These are phyloP conservation scores for Zosterops pallidus DNA, from an alignment of 2,113 vertebrate species.

Conservation along the genomic window DNA sequence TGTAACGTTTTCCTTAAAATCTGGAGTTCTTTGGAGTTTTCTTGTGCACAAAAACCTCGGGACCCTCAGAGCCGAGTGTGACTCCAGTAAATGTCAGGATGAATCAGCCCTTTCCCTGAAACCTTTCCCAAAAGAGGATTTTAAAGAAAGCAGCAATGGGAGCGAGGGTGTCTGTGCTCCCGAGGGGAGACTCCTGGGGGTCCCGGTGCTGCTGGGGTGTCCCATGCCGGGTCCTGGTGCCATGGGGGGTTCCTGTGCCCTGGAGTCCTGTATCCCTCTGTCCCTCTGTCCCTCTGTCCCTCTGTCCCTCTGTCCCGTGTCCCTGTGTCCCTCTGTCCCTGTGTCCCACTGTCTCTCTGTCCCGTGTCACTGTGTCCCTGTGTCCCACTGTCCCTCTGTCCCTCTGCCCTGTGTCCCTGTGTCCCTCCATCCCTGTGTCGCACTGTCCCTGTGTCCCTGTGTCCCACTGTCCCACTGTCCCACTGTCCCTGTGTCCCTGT, in stretches of 20 bases:
- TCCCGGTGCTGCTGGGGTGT: too few species aligned
- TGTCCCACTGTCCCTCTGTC: too few species aligned
- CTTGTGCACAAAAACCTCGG: rapidly evolving
- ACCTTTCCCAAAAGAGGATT: background rate
- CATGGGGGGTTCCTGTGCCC: background rate
- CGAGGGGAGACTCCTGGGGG: too few species aligned
- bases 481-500: too few species aligned
- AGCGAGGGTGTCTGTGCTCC: background rate
- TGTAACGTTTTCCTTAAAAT: background rate
- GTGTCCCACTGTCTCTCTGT: background rate
- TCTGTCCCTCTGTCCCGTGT: too few species aligned
- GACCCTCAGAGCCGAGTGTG: rapidly evolving
- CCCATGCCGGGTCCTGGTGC: too few species aligned
- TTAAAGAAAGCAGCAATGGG: rapidly evolving
- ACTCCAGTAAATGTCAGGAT: rapidly evolving
- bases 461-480: too few species aligned
- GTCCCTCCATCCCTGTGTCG: too few species aligned
- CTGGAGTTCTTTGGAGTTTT: background rate
- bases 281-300: too few species aligned
- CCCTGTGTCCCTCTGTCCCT: background rate
- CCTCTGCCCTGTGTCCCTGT: too few species aligned
- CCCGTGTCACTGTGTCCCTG: background rate
- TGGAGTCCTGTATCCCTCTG: background rate
- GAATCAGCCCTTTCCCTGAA: rapidly evolving
- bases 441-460: too few species aligned